Conservation (phyloP, 2,113 vertebrate species). For the Trachemys scripta region DNA sequence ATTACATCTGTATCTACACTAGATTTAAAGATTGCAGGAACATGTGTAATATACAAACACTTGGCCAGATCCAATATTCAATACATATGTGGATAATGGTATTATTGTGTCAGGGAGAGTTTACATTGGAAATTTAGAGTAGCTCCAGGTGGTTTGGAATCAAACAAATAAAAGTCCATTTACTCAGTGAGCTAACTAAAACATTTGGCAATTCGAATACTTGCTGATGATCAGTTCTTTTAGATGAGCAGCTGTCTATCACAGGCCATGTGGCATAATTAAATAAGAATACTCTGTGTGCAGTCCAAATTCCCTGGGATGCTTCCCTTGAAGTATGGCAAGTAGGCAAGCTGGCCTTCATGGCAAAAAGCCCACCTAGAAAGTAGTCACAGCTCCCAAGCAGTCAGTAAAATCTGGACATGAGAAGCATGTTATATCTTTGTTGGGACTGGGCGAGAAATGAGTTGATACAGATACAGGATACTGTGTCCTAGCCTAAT, state of each 20-base stretch:
- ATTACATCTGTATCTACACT: neutral
- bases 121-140: slow-evolving; percentile 42
- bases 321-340: neutral
- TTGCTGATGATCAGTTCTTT: slow-evolving; percentile 25
- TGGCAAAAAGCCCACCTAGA: rapidly evolving
- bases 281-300: neutral
- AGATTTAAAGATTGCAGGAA: slow-evolving; percentile 11
- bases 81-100: slow-evolving; percentile 7
- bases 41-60: slow-evolving; percentile 19
- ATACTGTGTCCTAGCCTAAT: neutral
- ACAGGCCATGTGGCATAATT: neutral
- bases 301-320: neutral
- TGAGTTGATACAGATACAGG: rapidly evolving
- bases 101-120: slow-evolving; percentile 14
- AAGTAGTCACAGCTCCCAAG: neutral
- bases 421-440: rapidly evolving
- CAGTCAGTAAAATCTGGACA: neutral
- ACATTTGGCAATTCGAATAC: slow-evolving; percentile 19
- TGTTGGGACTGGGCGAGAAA: neutral
- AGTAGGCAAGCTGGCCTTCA: neutral
- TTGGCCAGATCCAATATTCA: slow-evolving; percentile 15
- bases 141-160: slow-evolving; percentile 46
- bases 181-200: neutral
- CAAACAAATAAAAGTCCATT: slow-evolving; percentile 43
- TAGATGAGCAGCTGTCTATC: slow-evolving; percentile 38